Base-by-base conservation (phyloP, 1,140 invertebrate genomes). In the Apis florea region DNA sequence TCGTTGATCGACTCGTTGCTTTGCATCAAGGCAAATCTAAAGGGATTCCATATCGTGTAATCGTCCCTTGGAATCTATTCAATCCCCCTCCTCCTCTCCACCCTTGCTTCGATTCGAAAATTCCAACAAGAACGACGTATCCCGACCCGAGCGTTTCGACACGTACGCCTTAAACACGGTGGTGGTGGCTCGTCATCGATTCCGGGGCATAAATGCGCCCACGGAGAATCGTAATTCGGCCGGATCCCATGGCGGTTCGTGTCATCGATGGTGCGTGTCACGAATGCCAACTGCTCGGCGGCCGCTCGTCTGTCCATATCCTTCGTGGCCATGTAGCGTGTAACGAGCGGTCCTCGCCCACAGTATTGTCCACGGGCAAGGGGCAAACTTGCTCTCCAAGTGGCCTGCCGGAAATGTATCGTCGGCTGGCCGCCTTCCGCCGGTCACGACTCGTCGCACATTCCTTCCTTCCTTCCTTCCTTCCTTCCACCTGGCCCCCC, bases 311-410 rank as follows among this genome's bases (percentile, higher is more conserved):
- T 84, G 59, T 75, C 68, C 76, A 74, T 79, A 89, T 91, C 88
- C 85, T 86, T 88, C 84, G 86, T 89, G 89, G 85, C 73, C 86
- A 90, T 87, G 84, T 90, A 86, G 70, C 89, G 89, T 90, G 87
- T 90, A 91, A 90, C 89, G 87, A 85, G 71, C 85, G 88, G 90
- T 83, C 89, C 87, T 90, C 90, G 89, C 89, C 88, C 90, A 90
- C 85, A 84, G 89, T 78, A 90, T 91, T 91, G 89, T 91, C 89
- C 89, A 85, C 79, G 69, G 79, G 70, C 83, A 85, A 85, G 81
- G 84, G 85, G 79, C 88, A 77, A 90, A 89, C 83, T 89, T 83
- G 77, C 81, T 79, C 81, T 79, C 66, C 51, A 86, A 86, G 84
- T 86, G 81, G 83, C 81, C 79, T n/a, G n/a, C 53, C 89, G 90